These are phyloP conservation scores for Denticeps clupeoides DNA, from an alignment of 2,797 vertebrate species.

Conservation along the genomic window DNA sequence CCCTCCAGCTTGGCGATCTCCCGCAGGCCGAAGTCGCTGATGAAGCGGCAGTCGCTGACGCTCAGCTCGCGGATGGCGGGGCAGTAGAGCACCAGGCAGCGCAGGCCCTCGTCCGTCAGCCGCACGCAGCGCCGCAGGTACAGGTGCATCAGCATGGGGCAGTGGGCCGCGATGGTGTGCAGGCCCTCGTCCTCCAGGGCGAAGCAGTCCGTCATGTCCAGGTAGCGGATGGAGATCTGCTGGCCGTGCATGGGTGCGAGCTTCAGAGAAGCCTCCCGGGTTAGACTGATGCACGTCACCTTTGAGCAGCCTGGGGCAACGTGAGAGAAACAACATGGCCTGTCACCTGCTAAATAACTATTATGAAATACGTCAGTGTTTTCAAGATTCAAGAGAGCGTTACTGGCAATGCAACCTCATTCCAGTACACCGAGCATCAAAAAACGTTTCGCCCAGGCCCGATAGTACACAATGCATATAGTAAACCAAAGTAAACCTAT, in stretches of 20 bases:
- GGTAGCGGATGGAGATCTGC: constrained; percentile 78
- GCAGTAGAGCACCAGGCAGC: constrained; percentile 80
- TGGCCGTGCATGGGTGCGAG: constrained; percentile 75
- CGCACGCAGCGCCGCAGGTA: constrained; percentile 76
- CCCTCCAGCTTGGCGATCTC: constrained; percentile 78
- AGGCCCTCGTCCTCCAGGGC: constrained; percentile 78
- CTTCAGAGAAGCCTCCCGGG: constrained; percentile 75
- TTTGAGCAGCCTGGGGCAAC: constrained; percentile 83
- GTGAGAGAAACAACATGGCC: too few relatives aligned
- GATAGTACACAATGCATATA: too few relatives aligned
- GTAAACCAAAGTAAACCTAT: too few relatives aligned
- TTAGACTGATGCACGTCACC: constrained; percentile 81
- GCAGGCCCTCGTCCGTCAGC: constrained; percentile 75
- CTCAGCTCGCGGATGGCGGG: constrained; percentile 69
- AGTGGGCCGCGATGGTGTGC: constrained; percentile 78
- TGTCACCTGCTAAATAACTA: too few relatives aligned
- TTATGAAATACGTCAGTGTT: too few relatives aligned
- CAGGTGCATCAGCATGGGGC: constrained; percentile 76
- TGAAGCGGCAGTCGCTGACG: constrained; percentile 75
- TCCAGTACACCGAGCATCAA: too few relatives aligned
- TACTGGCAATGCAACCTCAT: too few relatives aligned
- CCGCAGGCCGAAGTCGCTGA: constrained; percentile 77
- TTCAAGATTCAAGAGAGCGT: too few relatives aligned
- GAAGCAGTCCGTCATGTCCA: constrained; percentile 86
- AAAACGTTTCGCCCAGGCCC: too few relatives aligned